phyloP scores from a whole-genome alignment of 2,113 vertebrate species.

The Opisthocomus hoazin region DNA sequence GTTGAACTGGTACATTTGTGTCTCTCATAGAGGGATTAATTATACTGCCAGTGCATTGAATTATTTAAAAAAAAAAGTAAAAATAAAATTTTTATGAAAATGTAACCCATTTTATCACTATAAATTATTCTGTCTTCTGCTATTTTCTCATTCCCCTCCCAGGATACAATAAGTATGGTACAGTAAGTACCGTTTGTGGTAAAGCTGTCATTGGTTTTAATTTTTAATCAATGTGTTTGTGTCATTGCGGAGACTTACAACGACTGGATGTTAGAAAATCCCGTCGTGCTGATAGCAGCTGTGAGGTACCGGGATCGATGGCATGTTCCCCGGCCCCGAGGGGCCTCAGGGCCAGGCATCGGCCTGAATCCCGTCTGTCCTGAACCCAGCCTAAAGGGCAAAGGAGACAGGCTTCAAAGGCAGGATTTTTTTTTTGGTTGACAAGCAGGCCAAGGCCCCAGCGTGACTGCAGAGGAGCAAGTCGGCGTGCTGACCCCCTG shows the following conservation, averaged over 20 bases:
- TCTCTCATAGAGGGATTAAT: constrained; percentile 80
- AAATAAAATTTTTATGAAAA: constrained; percentile 84
- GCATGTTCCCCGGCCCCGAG: background rate
- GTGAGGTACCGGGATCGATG: background rate
- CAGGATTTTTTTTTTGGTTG: background rate
- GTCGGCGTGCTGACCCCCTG: background rate
- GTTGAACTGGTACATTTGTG: constrained; percentile 77
- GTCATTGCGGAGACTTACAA: background rate
- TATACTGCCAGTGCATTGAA: constrained; percentile 79
- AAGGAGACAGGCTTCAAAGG: background rate
- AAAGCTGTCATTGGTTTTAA: constrained; percentile 38
- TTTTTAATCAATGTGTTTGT: constrained; percentile 56
- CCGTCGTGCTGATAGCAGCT: background rate
- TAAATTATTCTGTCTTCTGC: constrained; percentile 44
- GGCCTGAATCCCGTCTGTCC: background rate
- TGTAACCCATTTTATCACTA: constrained; percentile 62
- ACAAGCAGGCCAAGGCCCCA: background rate
- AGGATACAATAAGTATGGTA: background rate
- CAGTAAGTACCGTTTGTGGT: constrained; percentile 43
- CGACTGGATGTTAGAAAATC: constrained; percentile 4
- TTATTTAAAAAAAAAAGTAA: constrained; percentile 78
- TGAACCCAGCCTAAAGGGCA: background rate
- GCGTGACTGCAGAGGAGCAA: fast-evolving
- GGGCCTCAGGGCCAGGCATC: background rate
- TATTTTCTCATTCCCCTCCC: constrained; percentile 36